These are phyloP conservation scores for Ostrea denselamellosa DNA, from an alignment of 1,140 invertebrate species.

Conservation along the genomic window DNA sequence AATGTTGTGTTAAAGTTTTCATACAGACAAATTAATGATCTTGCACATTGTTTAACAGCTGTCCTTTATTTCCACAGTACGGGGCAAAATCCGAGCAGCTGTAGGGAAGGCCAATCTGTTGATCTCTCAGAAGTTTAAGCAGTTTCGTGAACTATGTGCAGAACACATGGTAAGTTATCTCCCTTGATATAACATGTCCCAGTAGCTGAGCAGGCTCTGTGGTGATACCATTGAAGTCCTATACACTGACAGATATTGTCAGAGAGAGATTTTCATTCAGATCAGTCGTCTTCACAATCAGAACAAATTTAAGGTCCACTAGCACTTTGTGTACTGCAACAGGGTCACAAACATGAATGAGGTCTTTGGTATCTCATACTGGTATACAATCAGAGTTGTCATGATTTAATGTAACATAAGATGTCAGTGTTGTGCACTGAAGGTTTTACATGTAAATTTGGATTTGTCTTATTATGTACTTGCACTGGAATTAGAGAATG, in stretches of 20 bases:
- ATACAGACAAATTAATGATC: neutral
- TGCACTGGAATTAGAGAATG: too few relatives aligned
- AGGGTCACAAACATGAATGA: neutral
- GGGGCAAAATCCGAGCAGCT: constrained; percentile 90
- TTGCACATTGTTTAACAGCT: neutral
- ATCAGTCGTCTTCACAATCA: neutral
- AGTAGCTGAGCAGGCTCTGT: too few relatives aligned
- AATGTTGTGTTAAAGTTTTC: neutral
- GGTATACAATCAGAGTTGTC: too few relatives aligned
- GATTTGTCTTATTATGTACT: too few relatives aligned
- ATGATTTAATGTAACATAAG: too few relatives aligned
- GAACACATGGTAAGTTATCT: constrained; percentile 88
- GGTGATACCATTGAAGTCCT: neutral
- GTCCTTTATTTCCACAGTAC: constrained; percentile 75
- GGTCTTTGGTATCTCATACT: too few relatives aligned
- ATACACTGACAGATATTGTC: neutral
- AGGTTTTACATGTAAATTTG: too few relatives aligned
- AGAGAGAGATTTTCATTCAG: neutral
- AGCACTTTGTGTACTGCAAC: neutral
- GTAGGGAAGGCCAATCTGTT: constrained; percentile 94
- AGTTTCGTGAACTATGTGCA: constrained; percentile 92
- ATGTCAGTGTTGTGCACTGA: too few relatives aligned
- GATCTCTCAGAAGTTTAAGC: constrained; percentile 94
- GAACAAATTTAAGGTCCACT: neutral
- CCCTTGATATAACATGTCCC: neutral